Conservation (phyloP, 2,797 vertebrate genomes). For the Philypnodon macrostomus region DNA sequence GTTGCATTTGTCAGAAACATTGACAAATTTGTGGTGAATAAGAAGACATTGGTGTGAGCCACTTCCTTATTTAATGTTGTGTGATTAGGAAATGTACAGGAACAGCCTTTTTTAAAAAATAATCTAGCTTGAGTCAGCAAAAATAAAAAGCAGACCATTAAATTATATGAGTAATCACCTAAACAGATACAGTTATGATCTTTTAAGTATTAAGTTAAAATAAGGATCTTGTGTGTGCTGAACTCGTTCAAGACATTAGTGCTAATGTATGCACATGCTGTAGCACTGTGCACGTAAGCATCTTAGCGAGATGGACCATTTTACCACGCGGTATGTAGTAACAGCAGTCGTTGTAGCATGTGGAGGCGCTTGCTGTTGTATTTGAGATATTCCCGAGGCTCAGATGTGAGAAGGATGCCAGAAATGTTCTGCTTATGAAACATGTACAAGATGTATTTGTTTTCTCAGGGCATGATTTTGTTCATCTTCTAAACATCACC, state of each 20-base stretch:
- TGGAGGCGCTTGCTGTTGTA: slow-evolving; percentile 31
- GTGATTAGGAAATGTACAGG: not conserved
- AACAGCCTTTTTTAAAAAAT: not conserved
- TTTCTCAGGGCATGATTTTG: not conserved
- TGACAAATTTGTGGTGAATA: not conserved
- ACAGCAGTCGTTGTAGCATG: slow-evolving; percentile 14
- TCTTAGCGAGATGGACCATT: not conserved
- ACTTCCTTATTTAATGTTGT: not conserved
- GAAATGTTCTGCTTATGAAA: slow-evolving; percentile 31
- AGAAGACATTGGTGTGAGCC: not conserved
- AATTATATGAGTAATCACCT: no score
- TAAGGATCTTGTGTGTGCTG: no score
- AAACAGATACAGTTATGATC: no score
- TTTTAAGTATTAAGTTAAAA: no score
- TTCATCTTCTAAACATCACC: no score
- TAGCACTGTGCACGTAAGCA: no score
- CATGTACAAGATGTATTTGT: not conserved
- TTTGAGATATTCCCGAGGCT: slow-evolving; percentile 24
- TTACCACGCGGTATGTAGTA: slow-evolving; percentile 16
- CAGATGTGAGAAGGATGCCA: slow-evolving; percentile 30
- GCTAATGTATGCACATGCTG: no score
- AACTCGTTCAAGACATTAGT: no score
- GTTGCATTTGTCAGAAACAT: no score
- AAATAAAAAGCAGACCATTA: no score
- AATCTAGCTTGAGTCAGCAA: no score